These are phyloP conservation scores for Vespertilio murinus DNA, from an alignment of 2,797 vertebrate genomes.

Conservation along the genomic window DNA sequence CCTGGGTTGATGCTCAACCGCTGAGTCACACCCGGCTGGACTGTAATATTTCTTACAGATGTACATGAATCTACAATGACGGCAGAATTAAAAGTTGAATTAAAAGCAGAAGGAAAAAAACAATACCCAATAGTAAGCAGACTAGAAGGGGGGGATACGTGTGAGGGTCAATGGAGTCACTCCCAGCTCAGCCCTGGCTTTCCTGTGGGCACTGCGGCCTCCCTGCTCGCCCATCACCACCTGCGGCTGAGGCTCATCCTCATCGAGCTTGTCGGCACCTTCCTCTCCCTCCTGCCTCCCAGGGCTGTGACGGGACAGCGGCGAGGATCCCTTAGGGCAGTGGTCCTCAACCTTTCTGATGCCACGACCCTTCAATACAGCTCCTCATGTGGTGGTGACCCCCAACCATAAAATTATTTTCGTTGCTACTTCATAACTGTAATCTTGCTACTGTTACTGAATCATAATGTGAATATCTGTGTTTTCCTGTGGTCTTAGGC, in stretches of 20 bases:
- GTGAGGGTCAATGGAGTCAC: background rate
- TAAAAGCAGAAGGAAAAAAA: background rate
- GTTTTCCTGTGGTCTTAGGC: too few species aligned
- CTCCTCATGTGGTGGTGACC: too few species aligned
- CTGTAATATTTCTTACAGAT: slow-evolving; percentile 1
- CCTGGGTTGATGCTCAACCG: too few species aligned
- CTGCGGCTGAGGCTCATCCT: background rate
- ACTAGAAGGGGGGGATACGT: background rate
- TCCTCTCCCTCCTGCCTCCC: background rate
- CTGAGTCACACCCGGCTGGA: too few species aligned
- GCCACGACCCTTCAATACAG: too few species aligned
- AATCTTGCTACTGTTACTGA: too few species aligned
- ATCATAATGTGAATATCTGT: too few species aligned
- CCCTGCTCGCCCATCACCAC: background rate
- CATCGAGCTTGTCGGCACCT: background rate
- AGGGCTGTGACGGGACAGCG: background rate
- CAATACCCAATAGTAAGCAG: background rate
- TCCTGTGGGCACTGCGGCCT: too few species aligned
- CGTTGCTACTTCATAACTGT: too few species aligned
- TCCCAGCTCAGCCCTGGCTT: background rate
- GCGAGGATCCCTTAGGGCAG: background rate
- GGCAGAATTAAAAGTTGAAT: background rate
- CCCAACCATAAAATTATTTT: too few species aligned
- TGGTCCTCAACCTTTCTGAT: too few species aligned
- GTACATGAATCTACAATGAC: background rate